These are phyloP conservation scores for Spodoptera frugiperda DNA, from an alignment of 1,140 invertebrate species.

Conservation along the genomic window DNA sequence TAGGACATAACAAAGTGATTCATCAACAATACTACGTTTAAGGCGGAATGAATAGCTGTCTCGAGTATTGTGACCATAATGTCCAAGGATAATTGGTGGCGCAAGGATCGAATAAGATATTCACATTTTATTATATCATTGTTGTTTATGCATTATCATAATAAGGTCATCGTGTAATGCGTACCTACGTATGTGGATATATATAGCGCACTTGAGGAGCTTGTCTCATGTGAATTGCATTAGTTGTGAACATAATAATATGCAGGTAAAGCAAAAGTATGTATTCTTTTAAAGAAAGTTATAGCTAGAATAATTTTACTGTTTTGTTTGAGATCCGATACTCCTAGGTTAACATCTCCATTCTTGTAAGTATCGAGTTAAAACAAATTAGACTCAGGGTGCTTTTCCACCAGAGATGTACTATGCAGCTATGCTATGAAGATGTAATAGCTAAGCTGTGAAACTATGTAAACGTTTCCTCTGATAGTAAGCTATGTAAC, in stretches of 20 bases:
- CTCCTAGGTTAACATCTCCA: too few relatives aligned
- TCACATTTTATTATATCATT: conserved; percentile 39
- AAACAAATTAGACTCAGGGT: too few relatives aligned
- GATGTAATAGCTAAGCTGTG: too few relatives aligned
- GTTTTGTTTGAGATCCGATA: too few relatives aligned
- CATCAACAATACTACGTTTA: conserved; percentile 13
- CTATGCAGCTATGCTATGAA: too few relatives aligned
- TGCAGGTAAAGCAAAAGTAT: too few relatives aligned
- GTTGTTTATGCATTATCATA: conserved; percentile 31
- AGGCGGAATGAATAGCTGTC: conserved; percentile 19
- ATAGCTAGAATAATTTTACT: too few relatives aligned
- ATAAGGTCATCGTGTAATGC: conserved; percentile 15
- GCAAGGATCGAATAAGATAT: conserved; percentile 36
- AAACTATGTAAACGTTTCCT: too few relatives aligned
- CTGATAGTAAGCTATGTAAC: too few relatives aligned
- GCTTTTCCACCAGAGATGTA: too few relatives aligned
- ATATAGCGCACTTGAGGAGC: not conserved
- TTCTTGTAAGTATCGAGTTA: too few relatives aligned
- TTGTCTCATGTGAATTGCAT: not conserved
- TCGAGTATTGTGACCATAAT: conserved; percentile 27
- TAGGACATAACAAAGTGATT: conserved; percentile 16
- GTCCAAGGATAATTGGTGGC: conserved; percentile 38
- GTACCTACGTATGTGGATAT: not conserved
- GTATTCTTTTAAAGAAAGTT: too few relatives aligned
- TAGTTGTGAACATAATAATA: not conserved